phyloP scores from a whole-genome alignment of 2,113 vertebrate genomes.

The Electrona antarctica region DNA sequence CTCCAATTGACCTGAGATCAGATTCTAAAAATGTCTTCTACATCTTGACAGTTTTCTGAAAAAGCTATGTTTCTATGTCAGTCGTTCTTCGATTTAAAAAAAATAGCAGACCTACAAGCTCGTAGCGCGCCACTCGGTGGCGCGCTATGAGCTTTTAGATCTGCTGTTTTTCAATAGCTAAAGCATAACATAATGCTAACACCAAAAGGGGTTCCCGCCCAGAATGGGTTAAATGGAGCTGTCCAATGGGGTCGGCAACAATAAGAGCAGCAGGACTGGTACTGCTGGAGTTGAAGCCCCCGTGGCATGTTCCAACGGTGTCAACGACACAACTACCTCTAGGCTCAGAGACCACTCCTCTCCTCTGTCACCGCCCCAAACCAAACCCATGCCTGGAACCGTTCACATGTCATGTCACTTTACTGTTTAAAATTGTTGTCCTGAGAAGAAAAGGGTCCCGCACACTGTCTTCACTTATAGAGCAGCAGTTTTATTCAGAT shows the following conservation, averaged over 20 bases:
- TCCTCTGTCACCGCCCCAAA: background rate
- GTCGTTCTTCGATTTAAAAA: too few relatives aligned
- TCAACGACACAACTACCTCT: constrained; percentile 7
- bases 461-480: too few relatives aligned
- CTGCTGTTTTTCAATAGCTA: too few relatives aligned
- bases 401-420: background rate
- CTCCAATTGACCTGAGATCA: too few relatives aligned
- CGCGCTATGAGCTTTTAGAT: too few relatives aligned
- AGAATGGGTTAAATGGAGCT: constrained; percentile 4
- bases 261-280: constrained; percentile 16
- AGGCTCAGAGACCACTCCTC: constrained; percentile 15
- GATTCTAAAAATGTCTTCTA: too few relatives aligned
- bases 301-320: constrained; percentile 32
- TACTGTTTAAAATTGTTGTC: background rate
- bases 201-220: too few relatives aligned
- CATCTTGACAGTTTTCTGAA: too few relatives aligned
- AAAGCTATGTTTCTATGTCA: too few relatives aligned
- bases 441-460: background rate
- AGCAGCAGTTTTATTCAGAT: background rate
- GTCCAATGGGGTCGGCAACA: background rate
- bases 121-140: too few relatives aligned
- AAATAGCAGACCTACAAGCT: too few relatives aligned
- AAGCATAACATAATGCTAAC: too few relatives aligned
- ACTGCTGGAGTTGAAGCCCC: constrained; percentile 21
- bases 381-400: background rate